Conservation (phyloP, 2,888 invertebrate genomes). For the Balanococcus diminutus region DNA sequence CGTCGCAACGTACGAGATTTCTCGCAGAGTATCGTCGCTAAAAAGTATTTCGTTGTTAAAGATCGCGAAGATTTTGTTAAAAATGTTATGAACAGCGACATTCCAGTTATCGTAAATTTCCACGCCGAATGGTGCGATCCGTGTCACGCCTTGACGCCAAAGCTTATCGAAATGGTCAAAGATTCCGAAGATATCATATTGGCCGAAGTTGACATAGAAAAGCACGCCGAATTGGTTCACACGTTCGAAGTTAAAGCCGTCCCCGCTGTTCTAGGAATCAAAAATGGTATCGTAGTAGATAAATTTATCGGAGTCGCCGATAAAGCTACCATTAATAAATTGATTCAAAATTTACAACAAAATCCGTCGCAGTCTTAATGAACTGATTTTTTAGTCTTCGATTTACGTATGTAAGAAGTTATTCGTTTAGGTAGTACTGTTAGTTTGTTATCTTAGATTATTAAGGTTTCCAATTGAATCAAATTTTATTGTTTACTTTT, state of each 20-base stretch:
- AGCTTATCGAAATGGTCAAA: constrained; percentile 77
- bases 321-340: constrained; percentile 77
- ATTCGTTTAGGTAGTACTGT: too few species aligned
- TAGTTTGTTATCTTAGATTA: neutral
- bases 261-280: constrained; percentile 69
- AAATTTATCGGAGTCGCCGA: constrained; percentile 88
- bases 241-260: constrained; percentile 66
- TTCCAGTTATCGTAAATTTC: constrained; percentile 88
- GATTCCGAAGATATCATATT: constrained; percentile 75
- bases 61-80: constrained; percentile 59
- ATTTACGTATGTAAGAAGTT: neutral
- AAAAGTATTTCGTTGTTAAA: constrained; percentile 57
- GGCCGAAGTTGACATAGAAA: constrained; percentile 82
- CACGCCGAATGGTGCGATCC: constrained; percentile 93
- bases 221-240: constrained; percentile 80
- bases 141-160: constrained; percentile 84
- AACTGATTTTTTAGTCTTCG: neutral
- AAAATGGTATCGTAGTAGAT: constrained; percentile 81
- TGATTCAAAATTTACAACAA: constrained; percentile 69
- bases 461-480: neutral
- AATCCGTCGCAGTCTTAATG: neutral
- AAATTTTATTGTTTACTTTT: neutral
- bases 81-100: constrained; percentile 73
- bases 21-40: neutral
- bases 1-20: constrained; percentile 44